Conservation (phyloP, 2,113 vertebrate species). For the Gadus macrocephalus region DNA sequence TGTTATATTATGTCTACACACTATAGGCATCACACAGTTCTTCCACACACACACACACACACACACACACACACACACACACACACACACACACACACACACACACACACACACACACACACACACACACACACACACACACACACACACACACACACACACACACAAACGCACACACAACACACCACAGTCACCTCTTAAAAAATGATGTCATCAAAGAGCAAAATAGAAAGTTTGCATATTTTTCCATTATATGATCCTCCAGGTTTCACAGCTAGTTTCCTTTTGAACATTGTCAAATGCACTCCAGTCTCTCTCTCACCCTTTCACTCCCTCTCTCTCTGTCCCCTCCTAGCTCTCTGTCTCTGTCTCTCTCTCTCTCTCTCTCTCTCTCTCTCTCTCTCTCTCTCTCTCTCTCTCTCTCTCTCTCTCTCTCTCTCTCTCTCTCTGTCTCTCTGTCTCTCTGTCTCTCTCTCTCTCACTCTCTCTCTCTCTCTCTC, state of each 20-base stretch:
- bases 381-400: constrained; percentile 14
- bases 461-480: constrained; percentile 4
- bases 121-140: constrained; percentile 11
- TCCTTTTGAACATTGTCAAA: constrained; percentile 33
- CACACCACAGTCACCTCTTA: constrained; percentile 67
- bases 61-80: constrained; percentile 34
- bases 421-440: constrained; percentile 11
- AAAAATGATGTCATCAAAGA: constrained; percentile 72
- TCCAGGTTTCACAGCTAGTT: constrained; percentile 72
- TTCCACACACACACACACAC: constrained; percentile 20
- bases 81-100: constrained; percentile 40
- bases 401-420: constrained; percentile 15
- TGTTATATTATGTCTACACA: constrained; percentile 60
- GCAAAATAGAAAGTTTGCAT: constrained; percentile 80
- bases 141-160: constrained; percentile 15
- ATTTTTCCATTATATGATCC: constrained; percentile 77
- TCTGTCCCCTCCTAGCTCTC: background rate
- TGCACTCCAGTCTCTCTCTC: constrained; percentile 14
- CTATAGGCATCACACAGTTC: constrained; percentile 62
- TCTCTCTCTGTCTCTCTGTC: constrained; percentile 20
- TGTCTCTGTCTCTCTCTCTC: constrained; percentile 20
- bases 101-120: constrained; percentile 52
- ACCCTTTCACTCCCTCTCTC: constrained; percentile 13
- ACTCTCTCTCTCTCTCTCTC: constrained; percentile 16
- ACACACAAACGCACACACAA: constrained; percentile 40